Evolutionary conservation across 2,888 invertebrate species (phyloP), one percentile per base, ranked within the genome.

Genomic region (Ganaspis brasiliensis): DNA sequence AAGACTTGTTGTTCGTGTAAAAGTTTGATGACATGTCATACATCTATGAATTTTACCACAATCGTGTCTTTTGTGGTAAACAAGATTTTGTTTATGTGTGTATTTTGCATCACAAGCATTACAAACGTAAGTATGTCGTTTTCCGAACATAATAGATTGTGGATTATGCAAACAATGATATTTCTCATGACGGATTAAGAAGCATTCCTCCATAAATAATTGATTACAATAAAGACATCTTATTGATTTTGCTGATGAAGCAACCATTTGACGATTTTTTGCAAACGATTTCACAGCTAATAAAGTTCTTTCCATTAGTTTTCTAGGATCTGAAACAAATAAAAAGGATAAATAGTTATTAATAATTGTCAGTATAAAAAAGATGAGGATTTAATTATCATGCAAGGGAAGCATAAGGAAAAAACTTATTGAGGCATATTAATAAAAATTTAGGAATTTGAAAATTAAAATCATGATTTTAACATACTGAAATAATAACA

Each of bases 31-130:
- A 63, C 63, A 63, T 8, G 35, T 63, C 14, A 1, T 0, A 21
- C 63, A 63, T 1, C 19, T 4, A 8, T 63, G 40, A 12, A 63
- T 19, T 67, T 45, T 67, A 4, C 67, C 45, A 26, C 67, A 67
- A 24, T 67, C 24, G 26, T 67, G 67, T 16, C n/a, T 24, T 45
- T 67, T 40, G 40, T 67, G 67, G 21, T 16, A 67, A n/a, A 24
- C 40, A 4, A 67, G 67, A 67, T 45, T 67, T 9, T 40, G 40
- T 24, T 40, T 26, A 5, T 24, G n/a, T 8, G 40, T 24, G 8
- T 45, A 40, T 4, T 24, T 40, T 21, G 67, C 40, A 67, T 24
- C 12, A 10, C 45, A 67, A 6, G 8, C 8, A 4, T 67, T n/a
- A 14, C 67, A 67, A 45, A 24, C n/a, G 10, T 21, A 67, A 9